Percentiles rank a stretch among this genome's conserved stretches.
phyloP scores from a whole-genome alignment of 2,888 invertebrate species.

The Lutraria lutraria region DNA sequence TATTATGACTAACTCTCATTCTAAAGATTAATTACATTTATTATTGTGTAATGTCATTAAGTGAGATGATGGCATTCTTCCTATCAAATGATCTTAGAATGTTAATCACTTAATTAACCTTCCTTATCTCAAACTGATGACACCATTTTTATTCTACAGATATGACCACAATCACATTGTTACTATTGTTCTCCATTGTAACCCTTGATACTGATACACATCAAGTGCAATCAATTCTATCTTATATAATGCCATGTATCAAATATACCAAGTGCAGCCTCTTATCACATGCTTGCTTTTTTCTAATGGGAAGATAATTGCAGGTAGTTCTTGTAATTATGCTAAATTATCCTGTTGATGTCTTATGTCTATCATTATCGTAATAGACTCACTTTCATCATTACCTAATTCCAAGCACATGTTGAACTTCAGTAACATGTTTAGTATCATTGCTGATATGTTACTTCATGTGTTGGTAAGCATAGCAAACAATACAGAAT shows the following conservation, averaged over 20 bases:
- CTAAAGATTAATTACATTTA: neutral
- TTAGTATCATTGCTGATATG: neutral
- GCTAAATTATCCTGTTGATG: slow-evolving; percentile 15
- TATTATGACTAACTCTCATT: no score
- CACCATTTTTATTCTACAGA: neutral
- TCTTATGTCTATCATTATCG: neutral
- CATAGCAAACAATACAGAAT: neutral
- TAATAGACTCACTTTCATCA: neutral
- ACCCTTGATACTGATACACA: neutral
- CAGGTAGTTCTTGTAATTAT: neutral
- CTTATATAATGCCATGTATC: neutral
- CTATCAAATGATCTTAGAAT: slow-evolving; percentile 6
- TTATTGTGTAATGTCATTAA: neutral
- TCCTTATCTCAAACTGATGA: neutral
- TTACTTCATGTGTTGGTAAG: neutral
- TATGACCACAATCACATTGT: neutral
- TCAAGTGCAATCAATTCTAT: neutral
- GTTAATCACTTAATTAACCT: neutral
- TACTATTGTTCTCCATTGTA: neutral
- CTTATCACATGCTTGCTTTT: slow-evolving; percentile 11
- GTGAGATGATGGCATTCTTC: neutral
- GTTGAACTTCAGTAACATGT: neutral
- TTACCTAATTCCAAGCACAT: slow-evolving; percentile 15
- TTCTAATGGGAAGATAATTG: slow-evolving; percentile 21
- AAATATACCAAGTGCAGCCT: slow-evolving; percentile 6